phyloP scores from a whole-genome alignment of 2,797 vertebrate species.

The Morus bassanus region DNA sequence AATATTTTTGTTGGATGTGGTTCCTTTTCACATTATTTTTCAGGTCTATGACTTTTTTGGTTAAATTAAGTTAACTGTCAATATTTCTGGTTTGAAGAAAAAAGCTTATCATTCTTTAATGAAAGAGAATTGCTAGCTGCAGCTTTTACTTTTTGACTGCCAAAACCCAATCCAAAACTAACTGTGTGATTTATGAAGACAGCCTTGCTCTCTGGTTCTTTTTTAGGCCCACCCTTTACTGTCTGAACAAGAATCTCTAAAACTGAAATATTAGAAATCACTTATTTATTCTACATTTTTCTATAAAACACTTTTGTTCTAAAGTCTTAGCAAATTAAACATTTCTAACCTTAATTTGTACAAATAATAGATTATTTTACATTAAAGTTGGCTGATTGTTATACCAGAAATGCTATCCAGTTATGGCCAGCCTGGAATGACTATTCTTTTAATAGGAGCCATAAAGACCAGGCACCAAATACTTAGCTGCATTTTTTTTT shows the following conservation, averaged over 20 bases:
- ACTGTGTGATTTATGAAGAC: constrained; percentile 30
- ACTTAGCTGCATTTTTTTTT: not conserved
- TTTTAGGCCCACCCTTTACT: not conserved
- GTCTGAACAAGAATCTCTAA: not conserved
- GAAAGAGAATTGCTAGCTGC: not conserved
- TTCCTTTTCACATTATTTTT: not conserved
- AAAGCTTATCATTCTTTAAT: not conserved
- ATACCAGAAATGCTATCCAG: not conserved
- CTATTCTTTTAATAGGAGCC: not conserved
- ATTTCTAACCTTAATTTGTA: not conserved
- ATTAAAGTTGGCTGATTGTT: not conserved
- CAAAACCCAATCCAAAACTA: constrained; percentile 32
- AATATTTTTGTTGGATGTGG: constrained; percentile 50
- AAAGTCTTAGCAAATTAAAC: constrained; percentile 15
- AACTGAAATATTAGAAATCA: constrained; percentile 15
- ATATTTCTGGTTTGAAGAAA: constrained; percentile 8
- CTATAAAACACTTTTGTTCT: constrained; percentile 16
- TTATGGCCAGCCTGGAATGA: not conserved
- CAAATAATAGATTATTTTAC: not conserved
- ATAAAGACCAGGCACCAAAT: not conserved
- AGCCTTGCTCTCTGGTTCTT: not conserved
- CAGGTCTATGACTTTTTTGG: not conserved
- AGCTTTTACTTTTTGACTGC: not conserved
- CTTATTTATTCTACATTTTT: constrained; percentile 39
- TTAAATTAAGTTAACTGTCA: not conserved